Evolutionary conservation across 2,888 invertebrate species (phyloP).

Genomic region (Luperina testacea): DNA sequence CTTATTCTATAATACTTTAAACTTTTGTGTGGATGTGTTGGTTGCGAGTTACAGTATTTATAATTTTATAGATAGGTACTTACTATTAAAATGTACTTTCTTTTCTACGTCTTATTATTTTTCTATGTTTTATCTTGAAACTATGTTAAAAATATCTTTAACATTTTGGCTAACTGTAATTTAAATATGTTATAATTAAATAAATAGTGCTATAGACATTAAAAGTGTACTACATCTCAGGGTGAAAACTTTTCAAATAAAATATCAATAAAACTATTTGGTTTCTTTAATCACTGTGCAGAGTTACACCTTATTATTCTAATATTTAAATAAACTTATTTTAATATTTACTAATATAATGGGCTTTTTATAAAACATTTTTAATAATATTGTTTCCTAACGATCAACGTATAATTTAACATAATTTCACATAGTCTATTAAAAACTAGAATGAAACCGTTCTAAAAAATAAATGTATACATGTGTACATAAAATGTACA

Average conservation of each 20-base stretch:
- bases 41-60: constrained; percentile 12
- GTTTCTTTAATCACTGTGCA: constrained; percentile 9
- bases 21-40: constrained; percentile 10
- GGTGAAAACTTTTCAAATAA: constrained; percentile 39
- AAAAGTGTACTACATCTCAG: constrained; percentile 16
- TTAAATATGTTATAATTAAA: constrained; percentile 7
- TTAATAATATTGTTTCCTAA: background rate
- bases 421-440: background rate
- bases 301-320: background rate
- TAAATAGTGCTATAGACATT: constrained; percentile 1
- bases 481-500: background rate
- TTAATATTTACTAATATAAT: background rate
- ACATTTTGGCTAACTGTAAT: constrained; percentile 2
- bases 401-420: background rate
- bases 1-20: constrained; percentile 29
- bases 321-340: background rate
- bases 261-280: constrained; percentile 4
- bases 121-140: constrained; percentile 40
- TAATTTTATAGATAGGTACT: constrained; percentile 9
- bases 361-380: background rate
- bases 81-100: constrained; percentile 13
- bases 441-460: constrained; percentile 21
- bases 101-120: constrained; percentile 49
- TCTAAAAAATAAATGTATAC: background rate
- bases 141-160: constrained; percentile 32